phyloP scores from a whole-genome alignment of 1,140 invertebrate genomes.

The Thaumetopoea pityocampa region DNA sequence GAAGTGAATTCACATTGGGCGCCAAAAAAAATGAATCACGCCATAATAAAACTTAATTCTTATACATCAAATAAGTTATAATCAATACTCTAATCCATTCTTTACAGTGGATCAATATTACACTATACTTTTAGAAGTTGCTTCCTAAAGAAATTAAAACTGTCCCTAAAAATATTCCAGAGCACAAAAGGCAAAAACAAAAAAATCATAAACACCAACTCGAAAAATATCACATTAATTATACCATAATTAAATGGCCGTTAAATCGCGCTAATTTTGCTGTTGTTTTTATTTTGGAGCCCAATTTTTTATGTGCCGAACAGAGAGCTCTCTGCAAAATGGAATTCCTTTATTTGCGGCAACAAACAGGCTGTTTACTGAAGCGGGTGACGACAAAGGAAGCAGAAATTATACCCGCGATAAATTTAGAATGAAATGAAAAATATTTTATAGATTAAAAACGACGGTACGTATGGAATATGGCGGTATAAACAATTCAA shows the following conservation, averaged over 20 bases:
- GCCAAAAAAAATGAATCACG: too few species aligned
- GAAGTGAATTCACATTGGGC: too few species aligned
- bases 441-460: constrained; percentile 10
- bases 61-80: too few species aligned
- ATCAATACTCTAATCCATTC: too few species aligned
- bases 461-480: constrained; percentile 39
- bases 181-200: constrained; percentile 22
- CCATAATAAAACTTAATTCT: too few species aligned
- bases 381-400: constrained; percentile 59
- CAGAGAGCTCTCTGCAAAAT: constrained; percentile 51
- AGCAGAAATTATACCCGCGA: constrained; percentile 61
- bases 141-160: constrained; percentile 1
- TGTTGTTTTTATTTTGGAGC: constrained; percentile 64
- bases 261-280: constrained; percentile 73
- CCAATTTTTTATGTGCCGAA: constrained; percentile 53
- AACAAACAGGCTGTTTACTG: constrained; percentile 61
- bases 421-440: constrained; percentile 43
- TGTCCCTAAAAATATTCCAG: constrained; percentile 10
- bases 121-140: too few species aligned
- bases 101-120: too few species aligned
- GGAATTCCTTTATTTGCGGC: constrained; percentile 70
- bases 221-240: constrained; percentile 59
- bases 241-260: constrained; percentile 64
- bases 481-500: too few species aligned
- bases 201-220: constrained; percentile 33